Evolutionary conservation across 2,888 invertebrate genomes (phyloP), one percentile per base, ranked within the genome.

Genomic region (Zonitis immaculata): DNA sequence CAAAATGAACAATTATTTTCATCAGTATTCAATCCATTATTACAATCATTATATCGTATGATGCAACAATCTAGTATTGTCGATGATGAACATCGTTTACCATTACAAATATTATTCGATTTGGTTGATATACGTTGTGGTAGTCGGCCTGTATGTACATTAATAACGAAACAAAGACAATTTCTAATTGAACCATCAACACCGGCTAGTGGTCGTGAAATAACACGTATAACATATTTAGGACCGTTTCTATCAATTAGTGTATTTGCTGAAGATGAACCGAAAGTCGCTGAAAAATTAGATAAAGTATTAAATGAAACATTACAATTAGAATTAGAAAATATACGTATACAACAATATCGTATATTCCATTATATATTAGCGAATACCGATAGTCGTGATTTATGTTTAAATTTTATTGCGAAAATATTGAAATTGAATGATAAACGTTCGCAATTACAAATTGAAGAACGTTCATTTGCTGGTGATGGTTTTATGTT

Each of bases 401-500:
- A 91, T 55, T 79, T 82, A 0, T 86, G 91, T 58, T 78, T 98
- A 47, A 81, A 84, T 52, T 97, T 89, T 75, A 80, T 98, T 51
- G 85, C 89, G 0, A 81, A 85, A 48, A 77, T 94, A 7, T 75
- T 98, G 49, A 84, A 84, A 54, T 78, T 84, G 65, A 98, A 98
- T 71, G 88, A 90, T 65, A 90, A 93, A 58, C 82, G 95, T 30
- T 85, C 93, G 1, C 96, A 96, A 73, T 81, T 97, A 64, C 94
- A 93, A 72, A 89, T 88, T 27, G 94, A 95, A 72, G 93, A 95
- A 68, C 82, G 89, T 52, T 81, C 88, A 1, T 80, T 95, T 1
- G 92, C 95, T 9, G 90, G 93, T 5, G 96, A 98, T 75, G 97
- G 97, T 1, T 95, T 95, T 75, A 93, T 97, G 89, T 79, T 97